Evolutionary conservation across 2,797 vertebrate species (phyloP), one percentile per base, ranked within the genome.

Genomic region (Poecile montanus): DNA sequence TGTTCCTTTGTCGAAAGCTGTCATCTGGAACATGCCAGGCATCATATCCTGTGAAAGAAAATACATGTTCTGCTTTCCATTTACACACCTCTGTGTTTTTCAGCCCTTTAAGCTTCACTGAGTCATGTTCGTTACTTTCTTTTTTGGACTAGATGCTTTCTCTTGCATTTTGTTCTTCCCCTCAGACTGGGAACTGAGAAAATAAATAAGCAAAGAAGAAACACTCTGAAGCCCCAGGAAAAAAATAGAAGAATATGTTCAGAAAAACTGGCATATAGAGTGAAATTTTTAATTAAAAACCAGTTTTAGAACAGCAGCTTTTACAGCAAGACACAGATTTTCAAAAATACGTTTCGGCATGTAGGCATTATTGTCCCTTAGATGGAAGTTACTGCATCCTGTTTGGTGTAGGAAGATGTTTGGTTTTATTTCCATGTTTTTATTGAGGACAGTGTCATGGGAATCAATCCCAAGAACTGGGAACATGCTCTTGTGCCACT

Each of bases 141-240:
- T 70, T 66, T 51, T 54, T 76, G 7, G 30, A 75, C 29, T 50
- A 40, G 21, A 16, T 67, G 11, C 36, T 83, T 85, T 51, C 61
- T 83, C 81, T 85, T 79, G 36, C 26, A 58, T 88, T 77, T 91
- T 87, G 3, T 82, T 71, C 16, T 83, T 83, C 20, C 27, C 77
- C 16, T 77, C 25, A 75, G 32, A 75, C 57, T 19, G 25, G 47
- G 38, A 88, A 57, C 22, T 57, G 60, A 58, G 36, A 72, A 85
- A 81, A 80, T 67, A 68, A 32, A 48, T 36, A 67, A 51, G 51
- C 23, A 57, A 84, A 73, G 22, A 26, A 80, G 85, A 77, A 30
- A 0, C 27, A 32, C 7, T 7, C 13, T 0, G 0, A 60, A 50
- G 2, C 18, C 10, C 19, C 38, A 11, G 48, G 51, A 78, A 44